Conservation (phyloP, 2,888 invertebrate species). For the Pogonocherus hispidulus region DNA sequence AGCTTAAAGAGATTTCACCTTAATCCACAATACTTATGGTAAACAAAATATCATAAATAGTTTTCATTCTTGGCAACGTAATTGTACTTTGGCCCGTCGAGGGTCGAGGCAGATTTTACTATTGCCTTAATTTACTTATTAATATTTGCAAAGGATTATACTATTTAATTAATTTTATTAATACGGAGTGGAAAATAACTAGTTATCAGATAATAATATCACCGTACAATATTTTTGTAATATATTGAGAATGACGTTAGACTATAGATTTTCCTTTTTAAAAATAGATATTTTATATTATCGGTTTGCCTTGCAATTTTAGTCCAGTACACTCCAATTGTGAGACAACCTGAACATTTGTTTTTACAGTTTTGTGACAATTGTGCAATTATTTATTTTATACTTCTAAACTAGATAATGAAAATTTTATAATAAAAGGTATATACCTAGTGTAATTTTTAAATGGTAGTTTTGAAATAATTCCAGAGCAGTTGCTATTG, state of each 20-base stretch:
- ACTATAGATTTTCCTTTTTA: too few relatives aligned
- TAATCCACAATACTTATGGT: too few relatives aligned
- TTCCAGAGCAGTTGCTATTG: too few relatives aligned
- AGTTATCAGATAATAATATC: background rate
- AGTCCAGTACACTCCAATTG: background rate
- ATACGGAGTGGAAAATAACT: background rate
- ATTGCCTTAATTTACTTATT: background rate
- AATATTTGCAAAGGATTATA: background rate
- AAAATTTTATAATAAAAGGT: too few relatives aligned
- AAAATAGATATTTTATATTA: background rate
- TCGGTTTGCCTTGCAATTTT: background rate
- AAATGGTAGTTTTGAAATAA: too few relatives aligned
- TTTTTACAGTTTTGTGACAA: background rate
- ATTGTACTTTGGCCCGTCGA: background rate
- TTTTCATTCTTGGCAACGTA: background rate
- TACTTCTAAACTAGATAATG: background rate
- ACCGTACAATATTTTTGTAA: background rate
- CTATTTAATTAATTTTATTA: background rate
- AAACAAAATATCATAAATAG: background rate
- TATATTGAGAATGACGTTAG: background rate
- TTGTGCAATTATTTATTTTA: background rate
- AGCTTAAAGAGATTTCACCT: too few relatives aligned
- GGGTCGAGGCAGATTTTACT: background rate
- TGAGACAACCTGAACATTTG: background rate
- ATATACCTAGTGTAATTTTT: too few relatives aligned